Conservation (phyloP, 2,797 vertebrate species). For the Pseudochirops cupreus region DNA sequence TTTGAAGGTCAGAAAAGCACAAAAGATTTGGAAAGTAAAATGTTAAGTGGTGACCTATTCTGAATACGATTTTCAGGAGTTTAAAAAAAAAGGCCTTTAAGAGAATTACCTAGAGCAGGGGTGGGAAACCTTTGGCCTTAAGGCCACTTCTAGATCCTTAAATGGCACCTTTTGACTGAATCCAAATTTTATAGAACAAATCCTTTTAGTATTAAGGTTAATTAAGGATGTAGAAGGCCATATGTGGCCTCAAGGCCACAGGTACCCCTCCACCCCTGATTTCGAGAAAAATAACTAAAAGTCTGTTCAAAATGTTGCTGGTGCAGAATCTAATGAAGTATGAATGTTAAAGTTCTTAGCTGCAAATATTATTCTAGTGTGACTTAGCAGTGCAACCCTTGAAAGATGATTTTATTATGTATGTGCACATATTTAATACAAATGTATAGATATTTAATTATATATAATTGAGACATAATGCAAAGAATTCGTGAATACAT, state of each 20-base stretch:
- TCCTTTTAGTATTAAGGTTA: too few relatives aligned
- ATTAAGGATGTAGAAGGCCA: too few relatives aligned
- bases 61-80: neutral
- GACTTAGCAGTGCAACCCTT: constrained; percentile 84
- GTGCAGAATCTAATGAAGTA: constrained; percentile 29
- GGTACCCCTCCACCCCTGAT: too few relatives aligned
- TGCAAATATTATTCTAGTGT: constrained; percentile 65
- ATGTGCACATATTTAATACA: constrained; percentile 77
- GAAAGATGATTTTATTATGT: constrained; percentile 80
- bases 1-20: constrained; percentile 26
- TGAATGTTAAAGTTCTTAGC: constrained; percentile 40
- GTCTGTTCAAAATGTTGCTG: constrained; percentile 36
- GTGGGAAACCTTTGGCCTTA: too few relatives aligned
- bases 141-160: too few relatives aligned
- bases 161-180: too few relatives aligned
- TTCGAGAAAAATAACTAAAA: neutral
- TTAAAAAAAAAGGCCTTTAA: neutral
- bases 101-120: neutral
- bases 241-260: too few relatives aligned
- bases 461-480: constrained; percentile 78
- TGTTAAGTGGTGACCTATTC: neutral
- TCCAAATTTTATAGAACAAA: too few relatives aligned
- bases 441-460: constrained; percentile 75
- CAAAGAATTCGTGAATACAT: constrained; percentile 78
- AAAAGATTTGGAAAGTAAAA: constrained; percentile 42